phyloP scores from a whole-genome alignment of 2,888 invertebrate genomes.

The Syrphus vitripennis region DNA sequence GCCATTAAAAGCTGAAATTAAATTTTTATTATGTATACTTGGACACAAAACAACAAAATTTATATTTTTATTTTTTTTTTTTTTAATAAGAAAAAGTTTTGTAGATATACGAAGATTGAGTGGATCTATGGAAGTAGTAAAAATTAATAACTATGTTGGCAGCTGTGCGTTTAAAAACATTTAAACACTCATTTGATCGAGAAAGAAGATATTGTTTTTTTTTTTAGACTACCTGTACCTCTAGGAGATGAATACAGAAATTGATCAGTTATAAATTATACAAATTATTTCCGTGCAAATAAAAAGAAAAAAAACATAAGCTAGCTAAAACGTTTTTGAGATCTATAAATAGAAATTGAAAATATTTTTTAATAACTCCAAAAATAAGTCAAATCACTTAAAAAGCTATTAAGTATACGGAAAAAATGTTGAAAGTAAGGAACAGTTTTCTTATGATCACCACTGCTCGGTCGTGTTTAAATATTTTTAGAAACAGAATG shows the following conservation, averaged over 20 bases:
- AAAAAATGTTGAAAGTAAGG: too few species aligned
- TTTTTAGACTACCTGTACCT: not conserved
- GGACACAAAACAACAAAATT: not conserved
- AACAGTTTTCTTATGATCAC: too few species aligned
- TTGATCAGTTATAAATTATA: not conserved
- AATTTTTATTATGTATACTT: not conserved
- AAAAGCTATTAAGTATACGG: too few species aligned
- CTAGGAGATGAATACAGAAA: not conserved
- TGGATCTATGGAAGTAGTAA: not conserved
- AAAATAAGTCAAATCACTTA: too few species aligned
- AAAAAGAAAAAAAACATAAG: too few species aligned
- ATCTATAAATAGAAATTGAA: not conserved
- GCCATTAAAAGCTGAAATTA: slow-evolving; percentile 16
- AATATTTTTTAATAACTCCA: too few species aligned
- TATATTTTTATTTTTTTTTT: too few species aligned
- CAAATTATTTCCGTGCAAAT: not conserved
- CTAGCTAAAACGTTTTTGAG: too few species aligned
- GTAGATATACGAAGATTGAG: not conserved
- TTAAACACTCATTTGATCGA: not conserved
- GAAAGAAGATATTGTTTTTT: not conserved
- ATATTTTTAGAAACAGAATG: too few species aligned
- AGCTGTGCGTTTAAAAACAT: not conserved
- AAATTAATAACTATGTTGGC: slow-evolving; percentile 8
- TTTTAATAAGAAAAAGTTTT: not conserved
- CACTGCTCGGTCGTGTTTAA: too few species aligned